A percentile compares a stretch with the other conserved stretches of the same genome.
These are phyloP conservation scores for Montipora capitata DNA, from an alignment of 92 coral and sea anemone species.

Conservation along the genomic window DNA sequence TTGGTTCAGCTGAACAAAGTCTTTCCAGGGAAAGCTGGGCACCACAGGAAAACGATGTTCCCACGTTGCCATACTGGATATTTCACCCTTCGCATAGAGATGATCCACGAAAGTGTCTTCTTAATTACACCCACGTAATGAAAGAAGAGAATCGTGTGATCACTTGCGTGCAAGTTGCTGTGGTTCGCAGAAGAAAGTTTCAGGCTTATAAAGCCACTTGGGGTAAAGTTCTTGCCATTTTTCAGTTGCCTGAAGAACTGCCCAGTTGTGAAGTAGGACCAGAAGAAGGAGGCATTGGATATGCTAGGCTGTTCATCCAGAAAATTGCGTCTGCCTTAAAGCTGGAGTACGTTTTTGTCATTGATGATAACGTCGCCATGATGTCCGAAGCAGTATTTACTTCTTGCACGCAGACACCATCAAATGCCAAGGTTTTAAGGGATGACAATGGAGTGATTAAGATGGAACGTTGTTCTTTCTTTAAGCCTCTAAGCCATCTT, in stretches of 20 bases:
- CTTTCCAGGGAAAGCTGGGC: background rate
- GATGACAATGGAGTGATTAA: conserved; percentile 49
- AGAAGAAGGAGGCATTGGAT: conserved; percentile 65
- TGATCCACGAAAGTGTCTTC: conserved; percentile 57
- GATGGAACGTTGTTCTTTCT: conserved; percentile 58
- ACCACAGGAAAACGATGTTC: background rate
- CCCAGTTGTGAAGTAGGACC: conserved; percentile 41
- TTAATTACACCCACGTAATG: conserved; percentile 63
- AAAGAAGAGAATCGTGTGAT: background rate
- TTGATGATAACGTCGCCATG: conserved; percentile 64
- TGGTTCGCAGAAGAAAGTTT: conserved; percentile 58
- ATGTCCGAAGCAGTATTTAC: conserved; percentile 60
- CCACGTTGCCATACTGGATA: conserved; percentile 42
- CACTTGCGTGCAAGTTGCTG: conserved; percentile 53
- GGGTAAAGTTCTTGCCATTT: conserved; percentile 67
- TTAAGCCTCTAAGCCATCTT: conserved; percentile 45
- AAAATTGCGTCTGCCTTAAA: conserved; percentile 41
- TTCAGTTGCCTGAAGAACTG: conserved; percentile 59
- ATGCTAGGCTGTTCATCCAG: conserved; percentile 63
- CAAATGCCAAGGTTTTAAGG: conserved; percentile 7
- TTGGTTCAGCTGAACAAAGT: background rate
- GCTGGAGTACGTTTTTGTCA: conserved; percentile 61
- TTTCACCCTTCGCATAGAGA: conserved; percentile 74
- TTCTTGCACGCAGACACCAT: background rate
- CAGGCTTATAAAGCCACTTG: conserved; percentile 48